Conservation (phyloP, 2,888 invertebrate species). For the Tortrix viridana region DNA sequence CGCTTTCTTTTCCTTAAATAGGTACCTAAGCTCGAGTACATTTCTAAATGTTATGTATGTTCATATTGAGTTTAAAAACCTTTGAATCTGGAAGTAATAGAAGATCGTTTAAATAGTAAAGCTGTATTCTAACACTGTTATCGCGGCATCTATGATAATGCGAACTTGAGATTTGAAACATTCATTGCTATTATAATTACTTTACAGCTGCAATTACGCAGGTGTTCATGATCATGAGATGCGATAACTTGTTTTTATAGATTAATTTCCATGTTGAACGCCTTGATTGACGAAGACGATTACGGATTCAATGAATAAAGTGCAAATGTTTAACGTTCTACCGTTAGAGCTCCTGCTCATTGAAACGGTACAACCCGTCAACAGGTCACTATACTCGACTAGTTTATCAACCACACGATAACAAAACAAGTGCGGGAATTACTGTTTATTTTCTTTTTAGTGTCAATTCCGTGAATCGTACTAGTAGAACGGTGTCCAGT, state of each 20-base stretch:
- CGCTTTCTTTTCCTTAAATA: slow-evolving; percentile 4
- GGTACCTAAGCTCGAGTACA: background rate
- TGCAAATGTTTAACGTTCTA: slow-evolving; percentile 44
- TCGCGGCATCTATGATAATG: slow-evolving; percentile 1
- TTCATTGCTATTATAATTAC: slow-evolving; percentile 28
- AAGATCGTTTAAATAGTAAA: background rate
- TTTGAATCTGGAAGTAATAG: background rate
- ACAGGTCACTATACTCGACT: slow-evolving; percentile 42
- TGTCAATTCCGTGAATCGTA: background rate
- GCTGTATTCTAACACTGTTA: background rate
- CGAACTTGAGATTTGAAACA: slow-evolving; percentile 7
- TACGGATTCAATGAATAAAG: slow-evolving; percentile 36
- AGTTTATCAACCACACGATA: slow-evolving; percentile 30
- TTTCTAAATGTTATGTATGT: background rate
- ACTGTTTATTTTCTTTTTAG: slow-evolving; percentile 12
- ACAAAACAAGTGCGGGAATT: slow-evolving; percentile 12
- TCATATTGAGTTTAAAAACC: background rate
- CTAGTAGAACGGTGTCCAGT: background rate
- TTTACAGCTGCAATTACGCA: slow-evolving; percentile 46
- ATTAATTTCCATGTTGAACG: slow-evolving; percentile 27
- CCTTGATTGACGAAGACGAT: slow-evolving; percentile 39
- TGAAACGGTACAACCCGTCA: slow-evolving; percentile 60
- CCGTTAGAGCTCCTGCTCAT: slow-evolving; percentile 57
- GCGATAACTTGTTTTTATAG: slow-evolving; percentile 42
- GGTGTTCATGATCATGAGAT: slow-evolving; percentile 46